Conservation (phyloP, 2,113 vertebrate species). For the Podarcis raffonei region DNA sequence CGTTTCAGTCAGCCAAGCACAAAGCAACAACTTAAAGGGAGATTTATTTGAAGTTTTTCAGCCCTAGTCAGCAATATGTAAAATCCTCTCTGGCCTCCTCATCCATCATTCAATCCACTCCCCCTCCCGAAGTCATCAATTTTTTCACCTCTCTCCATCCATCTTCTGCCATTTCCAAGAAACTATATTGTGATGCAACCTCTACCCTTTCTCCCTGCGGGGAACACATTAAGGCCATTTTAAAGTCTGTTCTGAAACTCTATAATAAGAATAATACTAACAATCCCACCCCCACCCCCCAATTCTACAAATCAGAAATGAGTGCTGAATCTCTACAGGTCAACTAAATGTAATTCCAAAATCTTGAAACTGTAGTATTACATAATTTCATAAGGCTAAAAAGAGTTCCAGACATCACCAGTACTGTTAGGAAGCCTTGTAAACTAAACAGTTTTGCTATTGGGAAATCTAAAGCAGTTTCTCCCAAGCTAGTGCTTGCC, state of each 20-base stretch:
- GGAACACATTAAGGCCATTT: background rate
- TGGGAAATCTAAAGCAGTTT: background rate
- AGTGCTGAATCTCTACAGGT: background rate
- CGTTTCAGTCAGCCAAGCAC: background rate
- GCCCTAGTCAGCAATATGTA: conserved; percentile 6
- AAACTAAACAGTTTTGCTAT: background rate
- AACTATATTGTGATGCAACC: conserved; percentile 6
- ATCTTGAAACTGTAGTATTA: background rate
- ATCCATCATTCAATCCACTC: conserved; percentile 4
- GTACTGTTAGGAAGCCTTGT: background rate
- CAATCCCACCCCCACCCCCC: background rate
- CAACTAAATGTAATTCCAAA: background rate
- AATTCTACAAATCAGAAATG: background rate
- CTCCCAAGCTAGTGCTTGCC: background rate
- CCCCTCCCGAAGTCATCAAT: background rate
- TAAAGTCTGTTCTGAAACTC: background rate
- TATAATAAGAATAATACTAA: background rate
- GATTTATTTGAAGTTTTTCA: background rate
- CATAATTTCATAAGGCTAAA: background rate
- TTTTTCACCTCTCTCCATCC: background rate
- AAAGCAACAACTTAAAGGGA: accelerated
- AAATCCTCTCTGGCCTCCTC: background rate
- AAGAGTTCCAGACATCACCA: background rate
- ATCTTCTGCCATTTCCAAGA: background rate
- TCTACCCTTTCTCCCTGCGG: background rate